Evolutionary conservation across 2,113 vertebrate genomes (phyloP), one percentile per base, ranked within the genome.

Genomic region (Formicarius rufipectus): DNA sequence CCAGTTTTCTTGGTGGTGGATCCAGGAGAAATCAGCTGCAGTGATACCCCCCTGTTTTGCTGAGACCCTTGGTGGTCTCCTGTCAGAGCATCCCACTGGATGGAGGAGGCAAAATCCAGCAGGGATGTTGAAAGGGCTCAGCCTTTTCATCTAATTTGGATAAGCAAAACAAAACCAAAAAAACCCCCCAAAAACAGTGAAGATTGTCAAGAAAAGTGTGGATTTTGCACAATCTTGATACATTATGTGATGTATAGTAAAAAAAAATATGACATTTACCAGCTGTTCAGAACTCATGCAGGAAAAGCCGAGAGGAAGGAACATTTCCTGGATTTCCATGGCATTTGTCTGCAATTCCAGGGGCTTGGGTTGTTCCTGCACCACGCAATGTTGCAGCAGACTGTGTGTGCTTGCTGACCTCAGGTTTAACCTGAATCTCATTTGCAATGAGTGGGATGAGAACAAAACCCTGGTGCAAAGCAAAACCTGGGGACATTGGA

Each of bases 71-170:
- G 7, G 18, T 74, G 40, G 12, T 45, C 3, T 82, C 21, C 39
- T 62, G 4, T 35, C 64, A 27, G 1, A 4, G 7, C 12, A 86
- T 19, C 35, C 13, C 59, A 14, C 42, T 62, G 30, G 4, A 21
- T 19, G 4, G 3, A 31, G 35, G 6, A 21, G 4, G 10, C 1
- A 64, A 20, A 2, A 3, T 19, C 23, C 19, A 69, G 2, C 18
- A 50, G 37, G 24, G 8, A 12, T 56, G 5, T 10, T 58, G n/a
- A 58, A 93, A 90, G 11, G 3, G 12, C 10, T 27, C 25, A 42
- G 3, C 21, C 25, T 52, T 23, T 56, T 79, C 13, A 30, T n/a
- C 15, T 27, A 11, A 20, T 8, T 9, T 74, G 6, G 63, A 67
- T 80, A 58, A 10, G 16, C 12, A 35, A 69, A 86, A 89, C 1